phyloP scores from a whole-genome alignment of 2,113 vertebrate species.

The Cephalopholis sonnerati region DNA sequence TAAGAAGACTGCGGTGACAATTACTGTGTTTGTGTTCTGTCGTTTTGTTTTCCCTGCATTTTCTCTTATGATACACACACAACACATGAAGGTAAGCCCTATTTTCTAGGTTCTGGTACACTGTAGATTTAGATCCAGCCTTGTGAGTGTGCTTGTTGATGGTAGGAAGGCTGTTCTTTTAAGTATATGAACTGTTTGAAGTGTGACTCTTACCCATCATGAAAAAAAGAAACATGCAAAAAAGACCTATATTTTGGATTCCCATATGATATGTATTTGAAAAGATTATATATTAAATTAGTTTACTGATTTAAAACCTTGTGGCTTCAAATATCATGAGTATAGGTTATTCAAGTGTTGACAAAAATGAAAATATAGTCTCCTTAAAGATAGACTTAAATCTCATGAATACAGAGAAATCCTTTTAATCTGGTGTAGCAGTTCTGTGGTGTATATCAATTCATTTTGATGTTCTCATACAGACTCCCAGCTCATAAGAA shows the following conservation, averaged over 20 bases:
- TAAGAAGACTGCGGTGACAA: slow-evolving; percentile 71
- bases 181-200: neutral
- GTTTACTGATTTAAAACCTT: neutral
- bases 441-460: neutral
- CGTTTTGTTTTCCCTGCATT: neutral
- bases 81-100: neutral
- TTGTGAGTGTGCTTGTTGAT: neutral
- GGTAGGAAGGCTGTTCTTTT: neutral
- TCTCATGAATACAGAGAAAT: neutral
- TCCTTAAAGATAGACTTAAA: neutral
- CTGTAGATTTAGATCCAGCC: neutral
- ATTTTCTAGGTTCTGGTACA: neutral
- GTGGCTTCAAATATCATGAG: neutral
- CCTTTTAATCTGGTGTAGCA: neutral
- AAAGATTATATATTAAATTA: neutral
- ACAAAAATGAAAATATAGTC: neutral
- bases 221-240: neutral
- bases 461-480: slow-evolving; percentile 12
- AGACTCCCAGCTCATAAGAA: neutral
- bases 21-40: neutral
- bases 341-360: neutral
- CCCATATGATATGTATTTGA: neutral
- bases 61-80: neutral
- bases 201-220: neutral
- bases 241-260: neutral